Evolutionary conservation across 1,140 invertebrate genomes (phyloP).

Genomic region (Heliconius eleuchia): DNA sequence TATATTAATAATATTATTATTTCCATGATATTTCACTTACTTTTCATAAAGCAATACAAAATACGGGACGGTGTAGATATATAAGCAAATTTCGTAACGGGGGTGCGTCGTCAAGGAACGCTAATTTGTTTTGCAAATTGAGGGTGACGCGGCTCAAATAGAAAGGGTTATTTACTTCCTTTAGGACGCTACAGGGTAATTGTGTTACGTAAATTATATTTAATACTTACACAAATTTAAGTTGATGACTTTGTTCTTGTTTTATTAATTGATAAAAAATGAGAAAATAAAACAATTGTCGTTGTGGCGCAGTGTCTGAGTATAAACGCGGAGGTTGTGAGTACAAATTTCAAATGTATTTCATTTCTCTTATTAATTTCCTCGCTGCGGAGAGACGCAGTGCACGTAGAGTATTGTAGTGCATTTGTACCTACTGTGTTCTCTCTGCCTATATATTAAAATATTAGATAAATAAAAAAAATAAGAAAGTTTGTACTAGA

Average conservation of each 20-base stretch:
- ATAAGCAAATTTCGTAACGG: constrained; percentile 8
- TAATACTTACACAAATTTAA: not conserved
- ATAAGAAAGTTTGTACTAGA: too few relatives aligned
- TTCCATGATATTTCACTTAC: not conserved
- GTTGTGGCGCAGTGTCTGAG: too few relatives aligned
- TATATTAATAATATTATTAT: not conserved
- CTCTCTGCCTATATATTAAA: too few relatives aligned
- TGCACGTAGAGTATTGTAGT: too few relatives aligned
- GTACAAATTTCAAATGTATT: too few relatives aligned
- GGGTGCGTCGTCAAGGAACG: constrained; percentile 52
- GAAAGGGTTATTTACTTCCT: constrained; percentile 44
- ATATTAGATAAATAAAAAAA: too few relatives aligned
- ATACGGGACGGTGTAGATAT: constrained; percentile 8
- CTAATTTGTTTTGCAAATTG: constrained; percentile 70
- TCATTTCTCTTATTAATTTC: too few relatives aligned
- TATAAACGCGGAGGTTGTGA: too few relatives aligned
- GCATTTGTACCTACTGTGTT: too few relatives aligned
- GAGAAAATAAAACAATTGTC: too few relatives aligned
- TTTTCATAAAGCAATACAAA: not conserved
- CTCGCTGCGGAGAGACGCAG: too few relatives aligned
- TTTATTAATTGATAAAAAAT: not conserved
- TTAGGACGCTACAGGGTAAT: constrained; percentile 21
- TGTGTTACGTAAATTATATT: constrained; percentile 29
- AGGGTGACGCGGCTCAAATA: constrained; percentile 48
- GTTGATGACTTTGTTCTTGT: not conserved